Evolutionary conservation across 2,113 vertebrate species (phyloP).

Genomic region (Columba janthina): DNA sequence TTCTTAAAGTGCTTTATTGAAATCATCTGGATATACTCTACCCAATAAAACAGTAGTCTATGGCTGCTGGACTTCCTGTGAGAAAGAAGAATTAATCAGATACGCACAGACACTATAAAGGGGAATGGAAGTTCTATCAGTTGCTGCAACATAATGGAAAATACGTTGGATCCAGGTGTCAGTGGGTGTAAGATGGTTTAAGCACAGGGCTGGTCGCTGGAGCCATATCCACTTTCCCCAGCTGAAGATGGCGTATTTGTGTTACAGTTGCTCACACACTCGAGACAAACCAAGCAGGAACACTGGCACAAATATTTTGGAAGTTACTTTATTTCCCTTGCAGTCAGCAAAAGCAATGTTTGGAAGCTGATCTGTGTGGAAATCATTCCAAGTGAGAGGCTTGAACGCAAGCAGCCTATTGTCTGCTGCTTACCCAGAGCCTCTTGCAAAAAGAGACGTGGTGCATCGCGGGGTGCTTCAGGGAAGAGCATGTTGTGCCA

Average conservation of each 20-base stretch:
- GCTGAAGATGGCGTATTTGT: background rate
- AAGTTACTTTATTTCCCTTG: background rate
- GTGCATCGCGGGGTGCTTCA: accelerated
- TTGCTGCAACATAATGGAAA: constrained; percentile 23
- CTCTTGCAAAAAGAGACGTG: background rate
- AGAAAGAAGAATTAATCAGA: constrained; percentile 56
- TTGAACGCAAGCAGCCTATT: background rate
- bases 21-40: constrained; percentile 76
- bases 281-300: background rate
- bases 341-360: background rate
- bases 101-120: constrained; percentile 3
- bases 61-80: constrained; percentile 69
- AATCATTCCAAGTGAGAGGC: background rate
- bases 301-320: background rate
- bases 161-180: background rate
- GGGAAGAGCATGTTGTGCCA: background rate
- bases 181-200: constrained; percentile 6
- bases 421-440: background rate
- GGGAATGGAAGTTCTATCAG: constrained; percentile 39
- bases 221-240: background rate
- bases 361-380: background rate
- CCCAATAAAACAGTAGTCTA: constrained; percentile 66
- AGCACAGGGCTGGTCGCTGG: background rate
- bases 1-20: constrained; percentile 68
- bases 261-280: background rate